Evolutionary conservation across 2,888 invertebrate genomes (phyloP).

Genomic region (Drosophila maculinotata): DNA sequence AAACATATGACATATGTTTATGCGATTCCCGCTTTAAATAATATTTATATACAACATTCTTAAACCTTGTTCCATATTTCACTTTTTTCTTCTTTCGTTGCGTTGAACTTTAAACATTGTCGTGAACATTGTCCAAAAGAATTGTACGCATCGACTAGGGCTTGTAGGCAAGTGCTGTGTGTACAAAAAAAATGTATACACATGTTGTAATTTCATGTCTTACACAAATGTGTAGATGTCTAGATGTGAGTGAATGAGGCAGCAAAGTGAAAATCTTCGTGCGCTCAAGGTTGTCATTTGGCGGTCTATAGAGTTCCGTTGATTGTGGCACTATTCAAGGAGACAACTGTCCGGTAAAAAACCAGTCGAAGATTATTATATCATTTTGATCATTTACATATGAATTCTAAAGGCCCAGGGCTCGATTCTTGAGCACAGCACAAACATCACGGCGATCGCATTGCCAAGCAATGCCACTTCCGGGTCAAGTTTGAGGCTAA

Average conservation of each 20-base stretch:
- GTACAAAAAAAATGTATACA: slow-evolving; percentile 22
- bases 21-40: slow-evolving; percentile 5
- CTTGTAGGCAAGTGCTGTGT: slow-evolving; percentile 7
- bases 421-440: slow-evolving; percentile 60
- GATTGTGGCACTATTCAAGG: slow-evolving; percentile 44
- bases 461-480: slow-evolving; percentile 57
- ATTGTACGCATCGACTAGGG: slow-evolving; percentile 24
- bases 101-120: slow-evolving; percentile 26
- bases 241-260: slow-evolving; percentile 1
- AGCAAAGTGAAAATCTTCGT: slow-evolving; percentile 28
- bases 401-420: slow-evolving; percentile 63
- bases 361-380: slow-evolving; percentile 49
- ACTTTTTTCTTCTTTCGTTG: slow-evolving; percentile 5
- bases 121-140: slow-evolving; percentile 18
- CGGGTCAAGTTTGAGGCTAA: slow-evolving; percentile 56
- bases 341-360: slow-evolving; percentile 38
- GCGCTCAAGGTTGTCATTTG: slow-evolving; percentile 34
- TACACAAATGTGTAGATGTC: background rate
- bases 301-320: slow-evolving; percentile 48
- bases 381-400: slow-evolving; percentile 69
- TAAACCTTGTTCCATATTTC: slow-evolving; percentile 35
- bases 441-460: slow-evolving; percentile 31
- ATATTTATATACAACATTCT: background rate
- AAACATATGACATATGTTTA: background rate
- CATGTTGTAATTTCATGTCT: slow-evolving; percentile 7